phyloP scores from a whole-genome alignment of 2,797 vertebrate species.

The Rhynchonycteris naso region DNA sequence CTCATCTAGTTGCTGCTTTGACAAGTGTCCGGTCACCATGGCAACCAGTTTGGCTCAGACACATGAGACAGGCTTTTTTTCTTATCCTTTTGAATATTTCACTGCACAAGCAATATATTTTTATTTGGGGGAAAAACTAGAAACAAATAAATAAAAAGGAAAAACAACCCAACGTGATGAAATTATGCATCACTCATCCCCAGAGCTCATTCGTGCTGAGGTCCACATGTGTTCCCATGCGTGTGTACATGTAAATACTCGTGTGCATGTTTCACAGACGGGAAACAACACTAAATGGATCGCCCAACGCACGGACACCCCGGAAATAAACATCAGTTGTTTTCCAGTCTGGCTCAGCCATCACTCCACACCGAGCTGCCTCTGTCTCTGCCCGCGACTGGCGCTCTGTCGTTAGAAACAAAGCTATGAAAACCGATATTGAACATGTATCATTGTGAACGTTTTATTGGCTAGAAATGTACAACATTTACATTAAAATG shows the following conservation, averaged over 20 bases:
- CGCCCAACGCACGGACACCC: fast-evolving
- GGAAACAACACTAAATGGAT: fast-evolving
- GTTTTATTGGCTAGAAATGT: not conserved
- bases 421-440: not conserved
- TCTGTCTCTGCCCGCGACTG: fast-evolving
- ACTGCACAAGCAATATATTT: not conserved
- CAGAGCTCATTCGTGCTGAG: fast-evolving
- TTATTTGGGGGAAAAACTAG: not conserved
- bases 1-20: not conserved
- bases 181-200: fast-evolving
- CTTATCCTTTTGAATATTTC: not conserved
- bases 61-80: not conserved
- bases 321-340: fast-evolving
- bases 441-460: fast-evolving
- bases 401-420: not conserved
- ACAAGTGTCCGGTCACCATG: not conserved
- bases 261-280: fast-evolving
- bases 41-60: constrained; percentile 12
- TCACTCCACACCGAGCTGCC: fast-evolving
- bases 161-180: fast-evolving
- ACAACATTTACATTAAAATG: not conserved
- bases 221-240: fast-evolving
- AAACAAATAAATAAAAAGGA: not conserved
- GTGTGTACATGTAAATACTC: fast-evolving
- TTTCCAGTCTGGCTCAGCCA: fast-evolving